A percentile compares a stretch with the other conserved stretches of the same genome.
Conservation (phyloP, 2,113 vertebrate species). For the Heterotilapia buettikoferi region DNA sequence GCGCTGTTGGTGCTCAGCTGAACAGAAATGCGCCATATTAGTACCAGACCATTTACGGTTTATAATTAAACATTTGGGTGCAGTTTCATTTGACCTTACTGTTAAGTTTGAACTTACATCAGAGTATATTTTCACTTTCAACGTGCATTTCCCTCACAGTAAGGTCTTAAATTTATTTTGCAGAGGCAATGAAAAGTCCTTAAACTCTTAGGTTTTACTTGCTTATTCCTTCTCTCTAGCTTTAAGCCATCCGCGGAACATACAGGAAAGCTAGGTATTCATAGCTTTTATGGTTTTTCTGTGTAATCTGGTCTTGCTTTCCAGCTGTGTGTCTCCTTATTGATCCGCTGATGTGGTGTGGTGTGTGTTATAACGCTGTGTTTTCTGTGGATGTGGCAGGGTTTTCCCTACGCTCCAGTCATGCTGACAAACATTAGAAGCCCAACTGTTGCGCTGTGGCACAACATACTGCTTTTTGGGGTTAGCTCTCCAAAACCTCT, state of each 20-base stretch:
- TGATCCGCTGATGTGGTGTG: background rate
- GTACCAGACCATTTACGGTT: background rate
- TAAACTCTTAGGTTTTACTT: background rate
- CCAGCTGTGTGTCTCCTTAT: background rate
- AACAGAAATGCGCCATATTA: background rate
- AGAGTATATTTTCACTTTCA: background rate
- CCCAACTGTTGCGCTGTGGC: constrained; percentile 19
- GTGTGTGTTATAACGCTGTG: background rate
- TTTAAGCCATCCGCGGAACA: background rate
- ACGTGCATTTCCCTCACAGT: background rate
- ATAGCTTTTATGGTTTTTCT: background rate
- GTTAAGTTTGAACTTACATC: background rate
- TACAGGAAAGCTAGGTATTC: background rate
- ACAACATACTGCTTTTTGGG: constrained; percentile 21
- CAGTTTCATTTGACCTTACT: background rate
- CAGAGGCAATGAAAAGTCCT: background rate
- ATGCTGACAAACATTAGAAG: constrained; percentile 38
- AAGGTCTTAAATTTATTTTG: background rate
- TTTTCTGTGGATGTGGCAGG: constrained; percentile 61
- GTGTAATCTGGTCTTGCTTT: background rate
- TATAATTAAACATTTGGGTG: background rate
- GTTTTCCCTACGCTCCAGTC: constrained; percentile 47
- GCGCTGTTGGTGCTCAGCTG: background rate
- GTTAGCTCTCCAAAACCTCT: constrained; percentile 15
- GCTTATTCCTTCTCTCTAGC: background rate